Percentiles rank a stretch among this genome's conserved stretches.
Conservation (phyloP, 1,140 invertebrate species). For the Acromyrmex heyeri region DNA sequence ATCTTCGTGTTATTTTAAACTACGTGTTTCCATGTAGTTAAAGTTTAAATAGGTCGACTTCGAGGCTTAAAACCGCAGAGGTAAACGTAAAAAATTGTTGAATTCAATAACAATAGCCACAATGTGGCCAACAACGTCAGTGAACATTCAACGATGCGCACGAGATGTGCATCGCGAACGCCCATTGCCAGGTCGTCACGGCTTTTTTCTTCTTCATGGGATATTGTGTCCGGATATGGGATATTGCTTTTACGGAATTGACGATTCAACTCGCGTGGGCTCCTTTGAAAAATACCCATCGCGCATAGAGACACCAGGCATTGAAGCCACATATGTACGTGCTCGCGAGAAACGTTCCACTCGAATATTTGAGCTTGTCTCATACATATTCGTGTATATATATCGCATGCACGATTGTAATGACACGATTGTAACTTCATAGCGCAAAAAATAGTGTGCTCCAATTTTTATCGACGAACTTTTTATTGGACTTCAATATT, state of each 20-base stretch:
- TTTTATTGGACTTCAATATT: background rate
- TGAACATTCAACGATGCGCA: conserved; percentile 48
- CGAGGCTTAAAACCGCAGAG: background rate
- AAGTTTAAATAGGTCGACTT: conserved; percentile 3
- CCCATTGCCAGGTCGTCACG: conserved; percentile 21
- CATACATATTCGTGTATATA: no score
- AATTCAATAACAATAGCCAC: conserved; percentile 41
- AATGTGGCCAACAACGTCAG: conserved; percentile 18
- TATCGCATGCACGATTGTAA: background rate
- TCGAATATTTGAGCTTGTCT: conserved; percentile 17
- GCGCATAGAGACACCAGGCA: conserved; percentile 39
- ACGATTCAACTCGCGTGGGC: conserved; percentile 70
- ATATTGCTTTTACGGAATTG: conserved; percentile 57
- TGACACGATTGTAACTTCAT: background rate
- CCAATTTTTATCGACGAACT: background rate
- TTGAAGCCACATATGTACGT: conserved; percentile 26
- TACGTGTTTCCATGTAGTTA: background rate
- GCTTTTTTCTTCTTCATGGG: conserved; percentile 12
- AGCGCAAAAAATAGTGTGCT: background rate
- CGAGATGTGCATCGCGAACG: conserved; percentile 38
- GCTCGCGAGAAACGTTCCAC: conserved; percentile 36
- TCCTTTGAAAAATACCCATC: conserved; percentile 66
- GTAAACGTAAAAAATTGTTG: conserved; percentile 43
- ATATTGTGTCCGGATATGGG: conserved; percentile 30
- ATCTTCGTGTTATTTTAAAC: background rate